Evolutionary conservation across 2,888 invertebrate species (phyloP).

Genomic region (Lamellibrachia columna): DNA sequence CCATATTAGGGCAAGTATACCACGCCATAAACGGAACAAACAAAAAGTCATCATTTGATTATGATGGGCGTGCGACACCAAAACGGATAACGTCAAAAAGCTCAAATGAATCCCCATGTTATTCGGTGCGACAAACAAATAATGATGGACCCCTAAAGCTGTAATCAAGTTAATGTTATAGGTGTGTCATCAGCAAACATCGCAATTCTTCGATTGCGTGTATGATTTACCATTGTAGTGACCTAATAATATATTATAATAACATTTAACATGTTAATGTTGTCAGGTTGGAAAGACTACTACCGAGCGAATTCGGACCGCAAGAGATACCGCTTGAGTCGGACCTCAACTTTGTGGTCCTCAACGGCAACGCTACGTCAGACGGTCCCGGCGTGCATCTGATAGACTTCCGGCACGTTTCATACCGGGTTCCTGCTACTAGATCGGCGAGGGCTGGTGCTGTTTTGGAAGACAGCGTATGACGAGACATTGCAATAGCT

Average conservation of each 20-base stretch:
- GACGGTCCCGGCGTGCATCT: not conserved
- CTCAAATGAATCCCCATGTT: not conserved
- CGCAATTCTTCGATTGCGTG: not conserved
- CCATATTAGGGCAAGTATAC: not conserved
- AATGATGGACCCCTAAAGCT: too few species aligned
- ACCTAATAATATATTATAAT: not conserved
- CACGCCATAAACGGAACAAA: not conserved
- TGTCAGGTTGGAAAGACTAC: not conserved
- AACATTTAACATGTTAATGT: not conserved
- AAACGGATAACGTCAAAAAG: too few species aligned
- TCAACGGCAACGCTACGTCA: slow-evolving; percentile 1
- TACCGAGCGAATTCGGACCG: not conserved
- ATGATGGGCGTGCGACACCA: too few species aligned
- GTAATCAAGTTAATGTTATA: not conserved
- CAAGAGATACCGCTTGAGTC: not conserved
- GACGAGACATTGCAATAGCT: not conserved
- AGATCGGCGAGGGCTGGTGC: not conserved
- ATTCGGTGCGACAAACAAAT: too few species aligned
- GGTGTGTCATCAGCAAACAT: not conserved
- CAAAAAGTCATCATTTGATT: not conserved
- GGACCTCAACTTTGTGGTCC: not conserved
- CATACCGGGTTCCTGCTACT: not conserved
- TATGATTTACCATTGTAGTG: not conserved
- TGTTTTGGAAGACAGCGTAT: not conserved
- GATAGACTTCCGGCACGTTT: not conserved